phyloP scores from a whole-genome alignment of 2,888 invertebrate genomes.

The Lordiphosa fenestrarum region DNA sequence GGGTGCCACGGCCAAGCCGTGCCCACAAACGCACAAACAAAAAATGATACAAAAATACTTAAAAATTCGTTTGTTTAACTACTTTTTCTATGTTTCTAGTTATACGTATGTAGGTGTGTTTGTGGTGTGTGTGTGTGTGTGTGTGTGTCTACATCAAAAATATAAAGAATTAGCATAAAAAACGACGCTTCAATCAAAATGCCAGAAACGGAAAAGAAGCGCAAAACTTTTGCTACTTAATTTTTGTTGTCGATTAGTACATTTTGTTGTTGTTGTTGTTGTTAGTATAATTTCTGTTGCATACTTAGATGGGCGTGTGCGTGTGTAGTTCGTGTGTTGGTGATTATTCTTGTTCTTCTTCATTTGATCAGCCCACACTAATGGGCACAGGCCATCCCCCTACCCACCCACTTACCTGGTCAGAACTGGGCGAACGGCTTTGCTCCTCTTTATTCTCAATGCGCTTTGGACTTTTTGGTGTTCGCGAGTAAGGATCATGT shows the following conservation, averaged over 20 bases:
- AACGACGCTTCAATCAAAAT: no score
- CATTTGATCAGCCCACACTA: not conserved
- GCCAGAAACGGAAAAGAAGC: no score
- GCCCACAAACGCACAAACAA: slow-evolving; percentile 2
- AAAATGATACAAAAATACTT: no score
- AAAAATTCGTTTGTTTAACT: not conserved
- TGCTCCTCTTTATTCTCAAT: slow-evolving; percentile 82
- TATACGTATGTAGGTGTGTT: slow-evolving; percentile 31
- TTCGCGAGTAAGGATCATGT: slow-evolving; percentile 91
- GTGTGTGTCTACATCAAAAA: slow-evolving; percentile 7
- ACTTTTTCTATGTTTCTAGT: slow-evolving; percentile 4
- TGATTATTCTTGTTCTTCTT: not conserved
- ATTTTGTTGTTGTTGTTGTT: no score
- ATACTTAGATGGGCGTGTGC: no score
- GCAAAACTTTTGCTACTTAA: no score
- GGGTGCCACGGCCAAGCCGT: not conserved
- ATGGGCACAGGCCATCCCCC: no score
- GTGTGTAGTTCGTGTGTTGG: no score
- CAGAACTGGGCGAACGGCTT: slow-evolving; percentile 91
- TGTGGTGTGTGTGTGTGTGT: slow-evolving; percentile 22
- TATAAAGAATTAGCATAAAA: slow-evolving; percentile 3
- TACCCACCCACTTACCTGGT: slow-evolving; percentile 86
- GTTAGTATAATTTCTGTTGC: no score
- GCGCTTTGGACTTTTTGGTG: slow-evolving; percentile 88
- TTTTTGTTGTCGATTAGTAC: no score